These are phyloP conservation scores for Nymphicus hollandicus DNA, from an alignment of 2,113 vertebrate genomes.

Conservation along the genomic window DNA sequence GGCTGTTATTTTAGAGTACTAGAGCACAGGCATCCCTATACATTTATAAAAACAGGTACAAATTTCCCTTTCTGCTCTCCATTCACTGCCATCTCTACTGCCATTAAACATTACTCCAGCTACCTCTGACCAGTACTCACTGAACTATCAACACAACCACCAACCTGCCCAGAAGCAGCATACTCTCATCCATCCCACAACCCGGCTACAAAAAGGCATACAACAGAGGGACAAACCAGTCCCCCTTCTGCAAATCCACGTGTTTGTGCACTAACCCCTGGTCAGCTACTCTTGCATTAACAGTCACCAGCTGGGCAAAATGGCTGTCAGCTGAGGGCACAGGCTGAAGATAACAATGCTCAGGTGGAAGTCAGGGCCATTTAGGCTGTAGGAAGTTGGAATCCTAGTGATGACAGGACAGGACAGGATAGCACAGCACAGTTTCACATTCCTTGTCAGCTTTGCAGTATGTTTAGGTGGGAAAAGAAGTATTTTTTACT, in stretches of 20 bases:
- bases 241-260: fast-evolving
- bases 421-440: background rate
- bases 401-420: background rate
- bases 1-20: background rate
- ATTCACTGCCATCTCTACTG: background rate
- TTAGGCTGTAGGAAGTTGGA: background rate
- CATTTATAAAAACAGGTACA: fast-evolving
- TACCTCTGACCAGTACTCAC: background rate
- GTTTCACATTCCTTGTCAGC: background rate
- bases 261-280: background rate
- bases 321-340: background rate
- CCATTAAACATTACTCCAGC: background rate
- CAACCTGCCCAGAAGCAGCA: background rate
- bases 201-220: fast-evolving
- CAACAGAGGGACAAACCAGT: fast-evolving
- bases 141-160: fast-evolving
- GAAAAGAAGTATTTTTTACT: background rate
- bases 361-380: background rate
- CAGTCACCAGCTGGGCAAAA: background rate
- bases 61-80: background rate
- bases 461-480: background rate
- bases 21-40: background rate
- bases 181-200: fast-evolving
- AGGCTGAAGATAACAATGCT: background rate
- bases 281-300: background rate